Conservation (phyloP, 1,140 invertebrate species). For the Tetranychus cinnabarinus region DNA sequence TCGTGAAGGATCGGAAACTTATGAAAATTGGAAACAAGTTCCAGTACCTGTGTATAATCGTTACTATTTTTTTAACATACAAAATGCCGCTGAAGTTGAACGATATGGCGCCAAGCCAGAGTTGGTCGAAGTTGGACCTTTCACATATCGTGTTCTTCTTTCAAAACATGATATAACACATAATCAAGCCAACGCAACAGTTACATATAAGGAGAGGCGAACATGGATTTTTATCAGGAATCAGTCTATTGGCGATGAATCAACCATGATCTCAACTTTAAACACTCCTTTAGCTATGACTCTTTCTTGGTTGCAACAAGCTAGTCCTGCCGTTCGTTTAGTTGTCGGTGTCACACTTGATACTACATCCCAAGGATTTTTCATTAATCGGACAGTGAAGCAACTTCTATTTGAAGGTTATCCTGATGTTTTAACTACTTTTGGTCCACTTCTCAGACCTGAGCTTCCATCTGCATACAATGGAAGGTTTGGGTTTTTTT, state of each 20-base stretch:
- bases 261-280: constrained; percentile 51
- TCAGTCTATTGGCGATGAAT: constrained; percentile 47
- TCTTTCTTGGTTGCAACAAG: constrained; percentile 41
- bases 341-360: constrained; percentile 73
- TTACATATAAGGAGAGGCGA: constrained; percentile 63
- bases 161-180: constrained; percentile 13
- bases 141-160: constrained; percentile 23
- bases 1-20: constrained; percentile 15
- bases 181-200: constrained; percentile 42
- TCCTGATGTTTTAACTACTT: constrained; percentile 11
- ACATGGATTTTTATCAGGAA: constrained; percentile 58
- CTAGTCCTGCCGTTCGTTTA: constrained; percentile 48
- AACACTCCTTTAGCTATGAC: constrained; percentile 76
- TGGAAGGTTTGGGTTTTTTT: constrained; percentile 12
- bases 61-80: constrained; percentile 53
- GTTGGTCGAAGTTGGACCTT: constrained; percentile 59
- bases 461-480: constrained; percentile 5
- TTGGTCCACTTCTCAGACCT: constrained; percentile 9
- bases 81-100: constrained; percentile 42
- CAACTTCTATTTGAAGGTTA: constrained; percentile 61
- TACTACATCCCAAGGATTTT: constrained; percentile 64
- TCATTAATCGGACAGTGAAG: constrained; percentile 59
- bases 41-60: constrained; percentile 25
- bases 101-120: constrained; percentile 25
- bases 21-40: constrained; percentile 20